Conservation (phyloP, 2,113 vertebrate species). For the Tor tambroides region DNA sequence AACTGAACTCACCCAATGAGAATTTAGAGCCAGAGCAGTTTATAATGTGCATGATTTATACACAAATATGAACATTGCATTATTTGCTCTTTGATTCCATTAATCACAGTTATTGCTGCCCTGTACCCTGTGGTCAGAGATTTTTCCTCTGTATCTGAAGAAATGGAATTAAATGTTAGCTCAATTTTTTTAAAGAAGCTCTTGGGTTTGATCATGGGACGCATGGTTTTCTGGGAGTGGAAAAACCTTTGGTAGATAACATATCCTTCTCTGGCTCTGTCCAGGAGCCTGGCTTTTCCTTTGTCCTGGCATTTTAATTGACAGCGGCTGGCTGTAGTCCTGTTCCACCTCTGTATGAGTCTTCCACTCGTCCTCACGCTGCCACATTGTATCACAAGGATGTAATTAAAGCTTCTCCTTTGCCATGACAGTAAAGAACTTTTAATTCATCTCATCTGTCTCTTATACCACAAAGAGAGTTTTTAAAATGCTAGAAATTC, state of each 20-base stretch:
- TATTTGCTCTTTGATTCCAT: neutral
- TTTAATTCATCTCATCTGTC: conserved; percentile 3
- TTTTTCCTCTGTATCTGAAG: conserved; percentile 12
- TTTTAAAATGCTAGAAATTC: neutral
- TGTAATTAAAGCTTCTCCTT: conserved; percentile 26
- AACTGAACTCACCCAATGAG: neutral
- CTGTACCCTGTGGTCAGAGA: conserved; percentile 9
- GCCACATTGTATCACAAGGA: conserved; percentile 21
- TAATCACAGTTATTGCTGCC: neutral
- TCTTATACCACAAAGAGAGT: neutral
- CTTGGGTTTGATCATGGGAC: conserved; percentile 16
- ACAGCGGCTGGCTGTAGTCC: conserved; percentile 28
- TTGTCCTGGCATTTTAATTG: conserved; percentile 38
- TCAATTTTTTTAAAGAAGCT: conserved; percentile 21
- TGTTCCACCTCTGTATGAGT: conserved; percentile 10
- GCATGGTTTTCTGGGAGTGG: conserved; percentile 6
- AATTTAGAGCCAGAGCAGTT: neutral
- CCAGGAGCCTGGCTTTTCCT: conserved; percentile 2
- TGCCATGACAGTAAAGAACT: conserved; percentile 9
- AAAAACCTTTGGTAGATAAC: conserved; percentile 33
- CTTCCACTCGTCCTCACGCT: neutral
- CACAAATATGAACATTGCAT: neutral
- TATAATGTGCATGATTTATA: neutral
- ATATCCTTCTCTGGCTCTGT: neutral
- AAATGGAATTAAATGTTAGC: neutral